Evolutionary conservation across 2,797 vertebrate genomes (phyloP).

Genomic region (Percopsis omiscomaycus): DNA sequence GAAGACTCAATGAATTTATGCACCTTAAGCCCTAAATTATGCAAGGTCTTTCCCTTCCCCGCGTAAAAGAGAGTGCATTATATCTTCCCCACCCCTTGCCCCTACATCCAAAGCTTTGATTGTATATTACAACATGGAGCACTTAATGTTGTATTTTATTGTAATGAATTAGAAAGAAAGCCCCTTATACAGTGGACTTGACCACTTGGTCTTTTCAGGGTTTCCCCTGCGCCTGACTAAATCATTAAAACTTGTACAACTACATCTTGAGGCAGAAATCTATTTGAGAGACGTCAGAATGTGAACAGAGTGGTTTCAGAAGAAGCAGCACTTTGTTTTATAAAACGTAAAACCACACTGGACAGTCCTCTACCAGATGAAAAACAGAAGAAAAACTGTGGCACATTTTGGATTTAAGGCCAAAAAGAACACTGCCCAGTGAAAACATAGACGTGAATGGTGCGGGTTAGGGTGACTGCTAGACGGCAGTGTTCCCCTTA

Average conservation of each 20-base stretch:
- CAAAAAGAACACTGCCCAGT: constrained; percentile 58
- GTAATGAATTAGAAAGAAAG: constrained; percentile 49
- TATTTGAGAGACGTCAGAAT: constrained; percentile 77
- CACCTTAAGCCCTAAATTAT: constrained; percentile 77
- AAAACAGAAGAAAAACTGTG: constrained; percentile 45
- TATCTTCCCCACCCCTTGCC: constrained; percentile 38
- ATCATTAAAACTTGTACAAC: constrained; percentile 56
- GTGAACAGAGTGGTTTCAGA: constrained; percentile 76
- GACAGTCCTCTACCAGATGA: constrained; percentile 70
- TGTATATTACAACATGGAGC: constrained; percentile 77
- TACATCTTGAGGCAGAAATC: constrained; percentile 70
- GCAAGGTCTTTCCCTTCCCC: constrained; percentile 62
- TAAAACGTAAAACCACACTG: constrained; percentile 71
- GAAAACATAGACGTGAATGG: constrained; percentile 33
- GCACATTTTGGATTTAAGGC: constrained; percentile 68
- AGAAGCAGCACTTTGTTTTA: constrained; percentile 76
- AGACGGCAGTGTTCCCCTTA: constrained; percentile 41
- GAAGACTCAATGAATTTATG: constrained; percentile 64
- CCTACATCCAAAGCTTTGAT: constrained; percentile 68
- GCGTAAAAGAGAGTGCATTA: constrained; percentile 63
- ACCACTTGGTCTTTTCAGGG: constrained; percentile 45
- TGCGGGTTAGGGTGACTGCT: constrained; percentile 35
- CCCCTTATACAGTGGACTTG: constrained; percentile 49
- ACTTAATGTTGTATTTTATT: constrained; percentile 79
- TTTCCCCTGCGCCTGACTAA: constrained; percentile 37